Evolutionary conservation across 2,797 vertebrate species (phyloP), one percentile per base, ranked within the genome.

Genomic region (Avahi laniger): DNA sequence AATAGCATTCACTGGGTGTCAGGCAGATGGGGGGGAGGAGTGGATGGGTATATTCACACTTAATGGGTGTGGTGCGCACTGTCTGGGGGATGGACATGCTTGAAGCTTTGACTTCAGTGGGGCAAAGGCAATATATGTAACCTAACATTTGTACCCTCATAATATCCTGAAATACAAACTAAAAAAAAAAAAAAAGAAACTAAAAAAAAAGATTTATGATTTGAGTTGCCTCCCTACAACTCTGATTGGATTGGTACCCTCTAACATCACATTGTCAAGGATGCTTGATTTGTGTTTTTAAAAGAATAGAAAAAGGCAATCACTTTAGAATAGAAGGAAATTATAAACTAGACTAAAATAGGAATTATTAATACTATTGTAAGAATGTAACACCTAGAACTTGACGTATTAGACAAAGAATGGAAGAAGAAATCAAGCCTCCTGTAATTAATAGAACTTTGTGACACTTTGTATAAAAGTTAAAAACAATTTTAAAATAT

Each of bases 341-440:
- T 57, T 84, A 75, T 63, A 82, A 95, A 52, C 41, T 59, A 79
- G 7, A 83, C 54, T 93, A 24, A 90, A 95, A 75, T 24, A 79
- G 43, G 24, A 59, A 30, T 76, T 54, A 57, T 2, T 54, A 22
- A 54, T 8, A 54, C 12, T 54, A 17, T 5, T 69, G 15, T 57
- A 48, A 94, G 50, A 61, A 87, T 24, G 20, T 33, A 83, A 1
- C 33, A 65, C 41, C 61, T 38, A 38, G 50, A 46, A 87, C n/a
- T 41, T 41, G 41, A 41, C 41, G 41, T 41, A 41, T 41, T 41
- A 41, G 41, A 41, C 41, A 41, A 41, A 41, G 41, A 41, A 41
- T 41, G 41, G 41, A 41, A 41, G 41, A 41, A 5, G 41, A 41
- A 41, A 41, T 41, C 41, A 41, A 41, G 41, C 41, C 41, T n/a